Percentiles rank a stretch among this genome's conserved stretches.
Conservation (phyloP, 2,113 vertebrate genomes). For the Hippocampus zosterae region DNA sequence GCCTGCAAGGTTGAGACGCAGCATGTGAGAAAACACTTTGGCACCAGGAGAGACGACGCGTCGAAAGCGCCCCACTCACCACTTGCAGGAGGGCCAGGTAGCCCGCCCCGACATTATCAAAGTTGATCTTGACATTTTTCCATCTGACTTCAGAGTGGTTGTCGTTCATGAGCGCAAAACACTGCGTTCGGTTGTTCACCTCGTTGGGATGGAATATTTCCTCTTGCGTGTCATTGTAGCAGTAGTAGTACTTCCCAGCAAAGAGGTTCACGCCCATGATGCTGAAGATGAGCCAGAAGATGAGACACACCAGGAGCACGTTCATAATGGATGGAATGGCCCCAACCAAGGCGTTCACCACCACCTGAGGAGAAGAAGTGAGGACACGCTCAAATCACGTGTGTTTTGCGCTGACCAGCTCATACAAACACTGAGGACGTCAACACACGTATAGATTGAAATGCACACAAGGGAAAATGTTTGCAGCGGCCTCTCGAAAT, state of each 20-base stretch:
- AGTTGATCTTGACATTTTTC: constrained; percentile 99
- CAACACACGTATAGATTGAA: constrained; percentile 29
- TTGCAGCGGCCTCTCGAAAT: too few species aligned
- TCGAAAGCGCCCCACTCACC: constrained; percentile 66
- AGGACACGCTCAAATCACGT: not conserved
- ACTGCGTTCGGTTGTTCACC: constrained; percentile 89
- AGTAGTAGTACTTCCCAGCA: constrained; percentile 97
- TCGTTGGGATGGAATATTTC: constrained; percentile 62
- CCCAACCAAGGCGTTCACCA: constrained; percentile 98
- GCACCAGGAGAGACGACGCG: not conserved
- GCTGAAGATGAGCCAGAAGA: constrained; percentile 99
- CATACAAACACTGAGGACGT: constrained; percentile 12
- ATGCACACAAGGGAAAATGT: constrained; percentile 36
- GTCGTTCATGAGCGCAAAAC: constrained; percentile 73
- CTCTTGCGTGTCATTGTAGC: constrained; percentile 86
- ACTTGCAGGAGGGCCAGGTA: constrained; percentile 96
- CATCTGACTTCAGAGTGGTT: constrained; percentile 85
- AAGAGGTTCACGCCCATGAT: constrained; percentile 99
- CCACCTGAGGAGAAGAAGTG: constrained; percentile 76
- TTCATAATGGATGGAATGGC: constrained; percentile 99
- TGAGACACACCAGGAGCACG: constrained; percentile 98
- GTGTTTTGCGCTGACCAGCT: too few species aligned
- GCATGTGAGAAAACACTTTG: not conserved
- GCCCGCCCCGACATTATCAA: constrained; percentile 95
- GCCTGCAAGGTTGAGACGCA: constrained; percentile 73